A percentile compares a stretch with the other conserved stretches of the same genome.
phyloP scores from a whole-genome alignment of 2,113 vertebrate genomes.

The Scopus umbretta region DNA sequence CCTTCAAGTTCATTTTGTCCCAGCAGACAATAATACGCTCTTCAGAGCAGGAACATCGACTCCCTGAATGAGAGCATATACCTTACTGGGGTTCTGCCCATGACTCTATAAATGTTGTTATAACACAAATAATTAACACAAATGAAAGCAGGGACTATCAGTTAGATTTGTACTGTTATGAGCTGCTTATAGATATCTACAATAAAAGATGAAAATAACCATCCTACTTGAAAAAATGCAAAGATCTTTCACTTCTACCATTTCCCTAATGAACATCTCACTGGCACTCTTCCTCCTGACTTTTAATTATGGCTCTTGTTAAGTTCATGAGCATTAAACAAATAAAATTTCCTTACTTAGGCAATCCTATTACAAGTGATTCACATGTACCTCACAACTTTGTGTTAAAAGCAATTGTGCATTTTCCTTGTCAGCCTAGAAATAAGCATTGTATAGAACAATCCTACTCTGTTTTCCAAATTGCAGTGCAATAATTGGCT shows the following conservation, averaged over 20 bases:
- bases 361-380: background rate
- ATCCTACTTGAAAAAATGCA: background rate
- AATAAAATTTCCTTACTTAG: background rate
- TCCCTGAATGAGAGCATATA: background rate
- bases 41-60: background rate
- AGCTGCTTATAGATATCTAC: background rate
- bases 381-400: background rate
- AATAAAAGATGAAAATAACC: background rate
- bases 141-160: background rate
- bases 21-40: background rate
- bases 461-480: slow-evolving; percentile 31
- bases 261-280: background rate
- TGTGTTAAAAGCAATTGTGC: background rate
- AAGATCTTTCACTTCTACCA: background rate
- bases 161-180: background rate
- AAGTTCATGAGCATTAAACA: background rate
- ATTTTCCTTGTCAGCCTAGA: slow-evolving; percentile 28
- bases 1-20: background rate
- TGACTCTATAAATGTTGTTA: background rate
- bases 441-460: background rate
- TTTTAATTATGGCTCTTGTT: background rate
- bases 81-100: background rate
- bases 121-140: background rate
- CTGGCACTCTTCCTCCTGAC: background rate
- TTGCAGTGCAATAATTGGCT: slow-evolving; percentile 29